Conservation (phyloP, 2,888 invertebrate genomes). For the Sceliomorpha sp. region DNA sequence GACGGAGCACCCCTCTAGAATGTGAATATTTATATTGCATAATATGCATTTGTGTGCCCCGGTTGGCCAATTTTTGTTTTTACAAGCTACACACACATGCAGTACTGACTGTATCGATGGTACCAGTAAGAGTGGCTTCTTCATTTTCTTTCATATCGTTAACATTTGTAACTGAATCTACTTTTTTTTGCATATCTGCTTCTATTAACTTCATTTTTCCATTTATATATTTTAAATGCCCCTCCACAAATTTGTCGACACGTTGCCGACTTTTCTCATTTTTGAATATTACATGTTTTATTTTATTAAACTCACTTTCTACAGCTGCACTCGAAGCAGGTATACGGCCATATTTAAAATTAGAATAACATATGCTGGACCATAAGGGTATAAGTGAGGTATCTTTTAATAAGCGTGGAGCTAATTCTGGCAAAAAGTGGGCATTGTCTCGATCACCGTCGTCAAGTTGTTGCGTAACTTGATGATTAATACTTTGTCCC, state of each 20-base stretch:
- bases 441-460: no score
- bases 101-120: no score
- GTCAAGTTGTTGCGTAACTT: no score
- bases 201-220: neutral
- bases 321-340: slow-evolving; percentile 7
- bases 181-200: no score
- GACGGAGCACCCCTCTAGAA: no score
- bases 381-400: slow-evolving; percentile 1
- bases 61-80: no score
- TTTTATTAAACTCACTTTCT: slow-evolving; percentile 14
- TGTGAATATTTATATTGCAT: no score
- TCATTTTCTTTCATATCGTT: no score
- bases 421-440: slow-evolving; percentile 14
- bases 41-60: no score
- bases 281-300: slow-evolving; percentile 7
- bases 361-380: neutral
- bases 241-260: neutral
- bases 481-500: neutral
- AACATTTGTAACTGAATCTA: no score
- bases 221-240: neutral
- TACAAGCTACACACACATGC: no score
- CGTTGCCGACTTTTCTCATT: neutral
- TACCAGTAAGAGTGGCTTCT: no score
- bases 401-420: slow-evolving; percentile 8
- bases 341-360: slow-evolving; percentile 4